Percentiles rank a stretch among this genome's conserved stretches.
These are phyloP conservation scores for Zaprionus davidi DNA, from an alignment of 1,140 invertebrate genomes.

Conservation along the genomic window DNA sequence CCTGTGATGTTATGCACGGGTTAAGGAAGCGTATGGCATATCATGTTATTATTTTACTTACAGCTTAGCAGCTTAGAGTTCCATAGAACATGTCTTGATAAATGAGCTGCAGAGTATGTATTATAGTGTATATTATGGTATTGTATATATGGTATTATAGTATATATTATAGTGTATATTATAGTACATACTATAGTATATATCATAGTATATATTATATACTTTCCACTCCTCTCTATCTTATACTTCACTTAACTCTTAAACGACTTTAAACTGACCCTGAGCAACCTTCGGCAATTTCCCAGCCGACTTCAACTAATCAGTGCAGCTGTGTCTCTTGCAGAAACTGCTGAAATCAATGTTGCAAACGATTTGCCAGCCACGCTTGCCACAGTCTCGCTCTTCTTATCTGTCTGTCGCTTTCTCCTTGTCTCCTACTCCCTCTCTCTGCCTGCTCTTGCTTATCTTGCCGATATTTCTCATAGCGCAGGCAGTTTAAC, in stretches of 20 bases:
- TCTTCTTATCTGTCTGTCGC: not conserved
- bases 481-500: constrained; percentile 40
- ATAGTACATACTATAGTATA: too few species aligned
- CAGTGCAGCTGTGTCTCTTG: constrained; percentile 12
- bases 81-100: too few species aligned
- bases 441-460: constrained; percentile 24
- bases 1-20: constrained; percentile 8
- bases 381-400: not conserved
- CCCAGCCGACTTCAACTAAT: not conserved
- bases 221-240: too few species aligned
- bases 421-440: not conserved
- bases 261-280: not conserved
- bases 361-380: constrained; percentile 3
- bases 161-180: not conserved
- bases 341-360: constrained; percentile 23
- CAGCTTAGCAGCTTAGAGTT: constrained; percentile 2
- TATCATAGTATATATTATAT: too few species aligned
- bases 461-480: constrained; percentile 28
- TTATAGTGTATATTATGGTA: too few species aligned
- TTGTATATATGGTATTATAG: not conserved
- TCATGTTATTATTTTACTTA: constrained; percentile 21
- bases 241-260: not conserved
- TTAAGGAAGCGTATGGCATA: constrained; percentile 12
- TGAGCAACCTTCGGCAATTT: not conserved
- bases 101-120: too few species aligned